These are phyloP conservation scores for Vireo griseus DNA, from an alignment of 2,797 vertebrate species.

Conservation along the genomic window DNA sequence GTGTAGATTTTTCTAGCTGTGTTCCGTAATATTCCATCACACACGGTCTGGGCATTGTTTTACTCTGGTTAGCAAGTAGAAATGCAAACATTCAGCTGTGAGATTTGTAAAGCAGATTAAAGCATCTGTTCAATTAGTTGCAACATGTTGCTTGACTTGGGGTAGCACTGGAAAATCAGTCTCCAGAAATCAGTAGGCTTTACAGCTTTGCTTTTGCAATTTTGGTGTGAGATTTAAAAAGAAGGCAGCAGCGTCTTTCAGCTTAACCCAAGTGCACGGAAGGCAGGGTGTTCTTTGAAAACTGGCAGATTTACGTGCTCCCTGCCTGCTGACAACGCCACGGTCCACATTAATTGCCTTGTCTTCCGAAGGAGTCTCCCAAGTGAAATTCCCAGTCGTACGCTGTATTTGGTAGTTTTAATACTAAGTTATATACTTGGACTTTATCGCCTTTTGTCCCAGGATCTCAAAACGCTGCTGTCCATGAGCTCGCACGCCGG, in stretches of 20 bases:
- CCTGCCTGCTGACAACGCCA: not conserved
- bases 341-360: fast-evolving
- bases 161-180: not conserved
- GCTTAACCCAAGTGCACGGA: not conserved
- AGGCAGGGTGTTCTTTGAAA: not conserved
- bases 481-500: fast-evolving
- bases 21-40: not conserved
- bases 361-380: not conserved
- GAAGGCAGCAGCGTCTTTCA: not conserved
- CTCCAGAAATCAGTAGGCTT: not conserved
- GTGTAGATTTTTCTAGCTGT: not conserved
- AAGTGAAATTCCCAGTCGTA: too few relatives aligned
- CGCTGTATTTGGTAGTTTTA: not conserved
- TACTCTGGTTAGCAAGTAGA: not conserved
- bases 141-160: not conserved
- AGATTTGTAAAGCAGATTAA: not conserved
- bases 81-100: not conserved
- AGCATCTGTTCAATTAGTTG: not conserved
- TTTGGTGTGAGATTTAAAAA: not conserved
- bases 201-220: not conserved
- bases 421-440: not conserved
- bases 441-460: not conserved
- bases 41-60: not conserved
- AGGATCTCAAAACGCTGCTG: not conserved
- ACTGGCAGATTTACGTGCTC: not conserved